Percentiles rank a stretch among this genome's conserved stretches.
Evolutionary conservation across 2,113 vertebrate genomes (phyloP).

Genomic region (Nyctibius bracteatus): DNA sequence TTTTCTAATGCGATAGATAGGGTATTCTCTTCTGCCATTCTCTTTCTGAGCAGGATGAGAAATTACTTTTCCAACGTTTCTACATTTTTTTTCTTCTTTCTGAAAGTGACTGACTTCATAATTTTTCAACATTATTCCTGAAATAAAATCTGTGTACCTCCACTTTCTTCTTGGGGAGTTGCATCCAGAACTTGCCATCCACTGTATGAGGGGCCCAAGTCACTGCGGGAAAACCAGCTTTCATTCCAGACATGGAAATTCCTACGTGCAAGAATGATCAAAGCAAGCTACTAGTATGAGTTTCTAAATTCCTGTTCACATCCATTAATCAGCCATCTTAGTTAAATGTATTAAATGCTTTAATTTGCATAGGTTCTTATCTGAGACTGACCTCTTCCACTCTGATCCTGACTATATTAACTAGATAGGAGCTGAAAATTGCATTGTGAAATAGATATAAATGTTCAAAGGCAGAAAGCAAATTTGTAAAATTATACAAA

Average conservation of each 20-base stretch:
- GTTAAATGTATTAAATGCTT: background rate
- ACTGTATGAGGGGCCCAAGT: slow-evolving; percentile 78
- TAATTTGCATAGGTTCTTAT: background rate
- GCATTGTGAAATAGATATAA: background rate
- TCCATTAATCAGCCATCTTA: background rate
- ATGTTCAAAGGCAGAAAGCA: background rate
- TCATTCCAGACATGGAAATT: slow-evolving; percentile 98
- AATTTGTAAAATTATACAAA: background rate
- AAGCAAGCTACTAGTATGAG: background rate
- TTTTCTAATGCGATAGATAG: background rate
- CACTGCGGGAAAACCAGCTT: slow-evolving; percentile 85
- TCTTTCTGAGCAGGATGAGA: background rate
- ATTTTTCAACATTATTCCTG: background rate
- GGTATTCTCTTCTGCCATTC: background rate
- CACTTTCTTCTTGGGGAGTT: slow-evolving; percentile 92
- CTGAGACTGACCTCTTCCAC: background rate
- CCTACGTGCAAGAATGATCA: slow-evolving; percentile 67
- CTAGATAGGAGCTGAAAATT: background rate
- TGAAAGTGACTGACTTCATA: background rate
- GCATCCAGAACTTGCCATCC: slow-evolving; percentile 95
- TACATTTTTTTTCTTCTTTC: background rate
- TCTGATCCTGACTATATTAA: background rate
- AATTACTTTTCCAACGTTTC: background rate
- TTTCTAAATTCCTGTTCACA: background rate
- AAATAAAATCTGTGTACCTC: slow-evolving; percentile 77